Evolutionary conservation across 35 echinoderm and acorn worm genomes (phyloP), one percentile per base, ranked within the genome.

Genomic region (Apostichopus californicus): DNA sequence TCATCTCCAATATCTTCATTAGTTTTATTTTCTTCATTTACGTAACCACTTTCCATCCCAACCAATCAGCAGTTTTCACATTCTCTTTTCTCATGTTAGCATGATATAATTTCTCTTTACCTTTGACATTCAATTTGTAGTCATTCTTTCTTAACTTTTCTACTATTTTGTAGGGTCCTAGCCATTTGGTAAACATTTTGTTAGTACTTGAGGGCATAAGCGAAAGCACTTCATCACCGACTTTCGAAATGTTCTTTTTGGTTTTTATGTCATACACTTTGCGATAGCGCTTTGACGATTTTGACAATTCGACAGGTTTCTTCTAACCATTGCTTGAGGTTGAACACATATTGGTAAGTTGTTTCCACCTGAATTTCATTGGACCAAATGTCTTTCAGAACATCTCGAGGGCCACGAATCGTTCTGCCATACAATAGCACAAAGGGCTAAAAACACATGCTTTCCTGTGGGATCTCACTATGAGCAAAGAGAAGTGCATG

Each of bases 131-230:
- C 13, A 93, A 12, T 65, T 68, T 63, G 18, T 81, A 90, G 21
- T 94, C 77, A 9, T 61, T 73, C 80, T 4, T 78, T 57, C 5
- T 46, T 46, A 46, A 46, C 34, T 46, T 46, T 2, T 46, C 34
- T 46, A 46, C 34, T 46, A 95, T 61, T 2, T 66, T 1, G 82
- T 87, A 95, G 5, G 94, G 94, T 17, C 93, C 93, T 75, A n/a
- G 78, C 93, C 61, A 94, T n/a, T 94, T 56, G 52, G 91, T 70
- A 34, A 73, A 25, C 18, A 94, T 58, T 54, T 94, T 94, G 0
- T 84, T 94, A 46, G 55, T 52, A 64, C 81, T 77, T 9, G 93
- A 91, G 8, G 93, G 88, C 55, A 80, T 21, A 0, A 94, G 22
- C 4, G 91, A 12, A 5, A 94, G 24, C 1, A 91, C 93, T 26